These are phyloP conservation scores for Nebria salina DNA, from an alignment of 2,888 invertebrate genomes.

Conservation along the genomic window DNA sequence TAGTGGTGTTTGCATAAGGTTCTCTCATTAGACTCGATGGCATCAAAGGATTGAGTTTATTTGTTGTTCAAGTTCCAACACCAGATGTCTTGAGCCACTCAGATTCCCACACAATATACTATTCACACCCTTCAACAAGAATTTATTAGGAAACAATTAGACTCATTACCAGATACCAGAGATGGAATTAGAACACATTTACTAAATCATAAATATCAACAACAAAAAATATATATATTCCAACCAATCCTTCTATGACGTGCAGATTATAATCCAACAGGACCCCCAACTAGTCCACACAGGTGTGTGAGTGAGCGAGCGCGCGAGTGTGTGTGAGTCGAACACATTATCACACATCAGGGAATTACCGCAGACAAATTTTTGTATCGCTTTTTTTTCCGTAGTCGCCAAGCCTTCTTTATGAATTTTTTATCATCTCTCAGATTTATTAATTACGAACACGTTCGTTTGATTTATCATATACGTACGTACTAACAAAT, in stretches of 20 bases:
- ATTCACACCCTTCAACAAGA: background rate
- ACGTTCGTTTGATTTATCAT: conserved; percentile 43
- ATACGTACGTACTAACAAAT: background rate
- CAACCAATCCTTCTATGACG: background rate
- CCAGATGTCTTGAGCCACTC: conserved; percentile 27
- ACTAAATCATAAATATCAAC: too few species aligned
- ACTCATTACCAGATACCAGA: background rate
- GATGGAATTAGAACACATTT: background rate
- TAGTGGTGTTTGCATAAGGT: conserved; percentile 34
- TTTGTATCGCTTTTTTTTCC: conserved; percentile 37
- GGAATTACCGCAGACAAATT: conserved; percentile 45
- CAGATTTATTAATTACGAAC: conserved; percentile 46
- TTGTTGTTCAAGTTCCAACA: conserved; percentile 36
- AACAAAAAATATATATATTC: background rate
- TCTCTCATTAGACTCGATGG: conserved; percentile 36
- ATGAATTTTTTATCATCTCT: conserved; percentile 41
- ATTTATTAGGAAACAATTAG: background rate
- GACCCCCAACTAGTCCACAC: background rate
- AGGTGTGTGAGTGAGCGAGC: background rate
- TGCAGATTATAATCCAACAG: background rate
- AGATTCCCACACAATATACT: conserved; percentile 19
- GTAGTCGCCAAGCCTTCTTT: conserved; percentile 28
- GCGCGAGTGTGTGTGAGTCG: background rate
- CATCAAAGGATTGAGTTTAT: conserved; percentile 45
- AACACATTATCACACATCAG: conserved; percentile 39